Percentiles rank a stretch among this genome's conserved stretches.
Conservation (phyloP, 2,888 invertebrate genomes). For the Fragum sueziense region DNA sequence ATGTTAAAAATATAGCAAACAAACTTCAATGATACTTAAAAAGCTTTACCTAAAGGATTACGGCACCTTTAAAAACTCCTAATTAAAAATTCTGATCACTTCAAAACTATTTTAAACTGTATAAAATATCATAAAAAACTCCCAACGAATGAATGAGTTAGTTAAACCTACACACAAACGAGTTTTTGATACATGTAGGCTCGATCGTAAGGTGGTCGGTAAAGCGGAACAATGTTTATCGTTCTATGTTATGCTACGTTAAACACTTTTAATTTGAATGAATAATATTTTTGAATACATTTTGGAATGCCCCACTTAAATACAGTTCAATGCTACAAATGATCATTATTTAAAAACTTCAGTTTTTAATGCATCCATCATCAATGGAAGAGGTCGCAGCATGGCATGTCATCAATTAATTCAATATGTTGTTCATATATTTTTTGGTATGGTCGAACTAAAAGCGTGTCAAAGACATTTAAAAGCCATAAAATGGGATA, state of each 20-base stretch:
- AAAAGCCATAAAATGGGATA: too few species aligned
- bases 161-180: constrained; percentile 17
- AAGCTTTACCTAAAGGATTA: constrained; percentile 12
- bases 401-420: too few species aligned
- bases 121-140: constrained; percentile 6
- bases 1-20: constrained; percentile 2
- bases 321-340: too few species aligned
- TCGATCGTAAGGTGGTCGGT: not conserved
- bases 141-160: not conserved
- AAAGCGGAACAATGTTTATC: constrained; percentile 22
- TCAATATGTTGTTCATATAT: too few species aligned
- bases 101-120: constrained; percentile 7
- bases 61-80: constrained; percentile 17
- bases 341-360: too few species aligned
- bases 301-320: not conserved
- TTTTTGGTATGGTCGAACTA: too few species aligned
- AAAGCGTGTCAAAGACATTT: too few species aligned
- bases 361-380: too few species aligned
- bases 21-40: not conserved
- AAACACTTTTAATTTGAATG: constrained; percentile 13
- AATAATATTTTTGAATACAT: not conserved
- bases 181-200: constrained; percentile 14
- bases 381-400: too few species aligned
- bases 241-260: constrained; percentile 18
- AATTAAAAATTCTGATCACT: constrained; percentile 21